Conservation (phyloP, 2,113 vertebrate genomes). For the Zapornia atra region DNA sequence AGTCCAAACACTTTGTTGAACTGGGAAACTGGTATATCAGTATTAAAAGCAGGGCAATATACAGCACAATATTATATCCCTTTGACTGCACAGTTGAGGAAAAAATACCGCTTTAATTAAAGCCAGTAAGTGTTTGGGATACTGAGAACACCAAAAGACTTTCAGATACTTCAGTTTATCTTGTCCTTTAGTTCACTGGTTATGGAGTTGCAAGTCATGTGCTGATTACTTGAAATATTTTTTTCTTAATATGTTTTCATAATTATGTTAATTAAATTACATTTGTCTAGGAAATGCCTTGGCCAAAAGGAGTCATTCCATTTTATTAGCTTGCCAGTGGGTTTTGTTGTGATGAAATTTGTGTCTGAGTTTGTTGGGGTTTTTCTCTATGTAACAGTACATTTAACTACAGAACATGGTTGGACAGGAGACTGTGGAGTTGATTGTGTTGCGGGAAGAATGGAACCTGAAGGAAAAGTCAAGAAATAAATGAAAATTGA, state of each 20-base stretch:
- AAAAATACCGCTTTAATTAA: neutral
- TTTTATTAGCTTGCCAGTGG: neutral
- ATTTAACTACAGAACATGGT: neutral
- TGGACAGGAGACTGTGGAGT: neutral
- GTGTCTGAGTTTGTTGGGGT: neutral
- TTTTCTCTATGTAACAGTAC: neutral
- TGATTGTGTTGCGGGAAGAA: neutral
- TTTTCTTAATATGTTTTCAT: neutral
- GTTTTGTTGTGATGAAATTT: neutral
- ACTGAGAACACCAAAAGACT: neutral
- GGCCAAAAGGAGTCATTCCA: neutral
- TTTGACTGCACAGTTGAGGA: neutral
- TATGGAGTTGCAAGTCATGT: neutral
- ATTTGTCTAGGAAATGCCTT: neutral
- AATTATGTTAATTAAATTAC: neutral
- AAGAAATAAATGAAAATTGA: neutral
- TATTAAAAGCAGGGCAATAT: neutral
- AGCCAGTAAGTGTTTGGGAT: neutral
- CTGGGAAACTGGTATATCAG: neutral
- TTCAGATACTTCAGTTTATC: neutral
- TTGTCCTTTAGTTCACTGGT: neutral
- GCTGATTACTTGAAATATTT: neutral
- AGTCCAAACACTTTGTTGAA: neutral
- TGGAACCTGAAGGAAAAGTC: neutral
- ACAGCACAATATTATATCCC: neutral